Evolutionary conservation across 1,140 invertebrate genomes (phyloP).

Genomic region (Neotoxoptera formosana): DNA sequence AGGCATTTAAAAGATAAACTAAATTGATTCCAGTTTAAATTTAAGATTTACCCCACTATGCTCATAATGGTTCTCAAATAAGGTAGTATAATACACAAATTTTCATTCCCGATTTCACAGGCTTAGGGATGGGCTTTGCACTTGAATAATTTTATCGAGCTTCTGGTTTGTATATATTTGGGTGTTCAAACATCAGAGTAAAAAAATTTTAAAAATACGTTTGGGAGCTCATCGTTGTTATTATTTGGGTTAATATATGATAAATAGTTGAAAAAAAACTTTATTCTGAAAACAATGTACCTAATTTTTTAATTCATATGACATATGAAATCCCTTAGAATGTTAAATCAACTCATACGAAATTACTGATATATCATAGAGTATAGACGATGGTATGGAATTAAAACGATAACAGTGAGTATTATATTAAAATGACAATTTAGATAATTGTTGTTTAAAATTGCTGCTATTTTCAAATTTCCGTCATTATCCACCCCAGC

Average conservation of each 20-base stretch:
- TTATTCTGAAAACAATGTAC: not conserved
- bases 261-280: not conserved
- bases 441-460: too few species aligned
- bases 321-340: not conserved
- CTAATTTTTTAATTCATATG: not conserved
- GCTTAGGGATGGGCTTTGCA: not conserved
- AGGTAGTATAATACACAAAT: too few species aligned
- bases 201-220: not conserved
- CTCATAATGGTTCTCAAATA: not conserved
- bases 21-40: not conserved
- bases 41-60: not conserved
- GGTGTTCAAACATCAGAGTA: not conserved
- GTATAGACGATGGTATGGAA: not conserved
- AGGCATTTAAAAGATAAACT: not conserved
- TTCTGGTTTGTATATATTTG: not conserved
- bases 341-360: not conserved
- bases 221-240: not conserved
- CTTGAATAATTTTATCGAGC: not conserved
- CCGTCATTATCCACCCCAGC: too few species aligned
- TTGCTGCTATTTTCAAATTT: too few species aligned
- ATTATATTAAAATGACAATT: too few species aligned
- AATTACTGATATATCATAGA: not conserved
- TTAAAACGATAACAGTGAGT: not conserved
- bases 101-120: not conserved
- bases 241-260: not conserved